Conservation (phyloP, 1,140 invertebrate species). For the Theocolax elegans region DNA sequence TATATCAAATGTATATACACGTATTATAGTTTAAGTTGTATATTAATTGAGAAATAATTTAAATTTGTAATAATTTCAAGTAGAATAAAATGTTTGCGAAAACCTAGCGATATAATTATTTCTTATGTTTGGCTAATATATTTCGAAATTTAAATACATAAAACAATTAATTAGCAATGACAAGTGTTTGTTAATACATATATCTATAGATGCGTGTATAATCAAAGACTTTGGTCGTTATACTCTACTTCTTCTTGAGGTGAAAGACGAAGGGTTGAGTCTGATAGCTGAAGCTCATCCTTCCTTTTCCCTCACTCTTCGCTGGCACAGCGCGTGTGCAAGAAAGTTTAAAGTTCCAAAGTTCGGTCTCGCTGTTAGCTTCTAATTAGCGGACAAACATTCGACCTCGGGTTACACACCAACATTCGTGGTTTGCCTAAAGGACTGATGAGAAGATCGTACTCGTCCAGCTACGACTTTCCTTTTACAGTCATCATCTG, state of each 20-base stretch:
- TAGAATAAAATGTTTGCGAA: no score
- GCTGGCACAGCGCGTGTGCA: conserved; percentile 51
- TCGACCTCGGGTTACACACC: conserved; percentile 52
- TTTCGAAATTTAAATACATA: neutral
- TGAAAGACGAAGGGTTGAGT: conserved; percentile 39
- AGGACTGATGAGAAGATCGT: no score
- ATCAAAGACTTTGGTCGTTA: neutral
- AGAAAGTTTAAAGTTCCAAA: conserved; percentile 66
- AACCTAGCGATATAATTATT: no score
- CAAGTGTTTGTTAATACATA: no score
- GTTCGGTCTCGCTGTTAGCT: conserved; percentile 65
- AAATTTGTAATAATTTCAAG: no score
- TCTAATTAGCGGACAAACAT: conserved; percentile 68
- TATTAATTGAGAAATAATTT: no score
- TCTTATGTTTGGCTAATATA: no score
- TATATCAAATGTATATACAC: no score
- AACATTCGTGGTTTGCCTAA: conserved; percentile 33
- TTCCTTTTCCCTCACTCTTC: conserved; percentile 37
- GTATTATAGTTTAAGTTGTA: no score
- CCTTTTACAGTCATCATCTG: no score
- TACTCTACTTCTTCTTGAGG: conserved; percentile 13
- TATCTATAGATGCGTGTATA: neutral
- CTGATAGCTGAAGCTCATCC: conserved; percentile 25
- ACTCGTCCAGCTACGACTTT: no score
- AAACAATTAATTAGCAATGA: conserved; percentile 20